Evolutionary conservation across 2,797 vertebrate species (phyloP).

Genomic region (Crenichthys baileyi): DNA sequence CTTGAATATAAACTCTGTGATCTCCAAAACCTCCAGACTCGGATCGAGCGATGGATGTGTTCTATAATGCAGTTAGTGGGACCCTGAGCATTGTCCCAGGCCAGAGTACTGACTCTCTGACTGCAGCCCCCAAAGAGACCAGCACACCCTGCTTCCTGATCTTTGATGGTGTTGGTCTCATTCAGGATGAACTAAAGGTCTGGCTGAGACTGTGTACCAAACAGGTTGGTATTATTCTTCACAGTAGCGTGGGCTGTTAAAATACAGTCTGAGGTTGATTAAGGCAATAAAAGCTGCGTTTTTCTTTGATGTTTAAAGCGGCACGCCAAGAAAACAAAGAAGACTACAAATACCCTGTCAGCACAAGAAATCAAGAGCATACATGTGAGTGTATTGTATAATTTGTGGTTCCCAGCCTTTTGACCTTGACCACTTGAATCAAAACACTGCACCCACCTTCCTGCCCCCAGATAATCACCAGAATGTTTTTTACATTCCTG

Average conservation of each 20-base stretch:
- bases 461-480: slow-evolving; percentile 7
- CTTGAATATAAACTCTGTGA: slow-evolving; percentile 28
- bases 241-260: background rate
- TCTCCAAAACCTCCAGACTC: slow-evolving; percentile 82
- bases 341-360: slow-evolving; percentile 87
- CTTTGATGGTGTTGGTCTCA: slow-evolving; percentile 89
- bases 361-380: slow-evolving; percentile 91
- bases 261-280: background rate
- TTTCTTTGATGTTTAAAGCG: slow-evolving; percentile 79
- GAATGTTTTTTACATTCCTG: slow-evolving; percentile 5
- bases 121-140: slow-evolving; percentile 57
- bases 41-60: slow-evolving; percentile 87
- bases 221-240: slow-evolving; percentile 80
- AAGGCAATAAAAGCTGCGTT: slow-evolving; percentile 3
- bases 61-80: slow-evolving; percentile 86
- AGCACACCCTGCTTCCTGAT: slow-evolving; percentile 82
- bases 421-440: slow-evolving; percentile 8
- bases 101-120: slow-evolving; percentile 68
- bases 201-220: slow-evolving; percentile 94
- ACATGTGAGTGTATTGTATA: slow-evolving; percentile 83
- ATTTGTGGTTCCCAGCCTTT: slow-evolving; percentile 6
- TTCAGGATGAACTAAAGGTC: slow-evolving; percentile 88
- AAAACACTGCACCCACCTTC: background rate
- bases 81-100: slow-evolving; percentile 82
- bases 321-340: slow-evolving; percentile 87